Base-by-base conservation (phyloP, 2,888 invertebrate genomes). In the Helicoverpa assulta region DNA sequence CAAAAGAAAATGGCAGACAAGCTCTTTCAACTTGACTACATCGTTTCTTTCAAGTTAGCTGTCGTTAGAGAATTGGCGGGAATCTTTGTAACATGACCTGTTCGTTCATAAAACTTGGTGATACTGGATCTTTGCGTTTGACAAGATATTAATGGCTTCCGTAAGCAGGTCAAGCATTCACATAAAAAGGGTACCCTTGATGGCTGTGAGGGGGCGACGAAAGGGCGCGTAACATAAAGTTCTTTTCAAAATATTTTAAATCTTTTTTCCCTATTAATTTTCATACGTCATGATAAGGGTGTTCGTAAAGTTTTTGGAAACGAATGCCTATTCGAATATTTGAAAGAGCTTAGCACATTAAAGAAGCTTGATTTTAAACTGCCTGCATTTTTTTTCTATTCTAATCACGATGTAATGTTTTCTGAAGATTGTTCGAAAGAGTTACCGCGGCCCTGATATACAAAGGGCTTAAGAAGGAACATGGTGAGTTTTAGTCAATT, bases 101-200 rank as follows among this genome's bases (percentile, higher is more conserved):
- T 47, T 60, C 29, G 56, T 26, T 29, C 47, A 60, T 65, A 60
- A 66, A 76, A 73, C 16, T 68, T 69, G 40, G 61, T 55, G 65
- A 54, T 51, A 66, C 70, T 70, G 58, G 55, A 74, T 65, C 55
- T 58, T 74, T 70, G 76, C 55, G 29, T 75, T 74, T 83, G 84
- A 82, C 81, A 81, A 67, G 70, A 81, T 73, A 81, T 76, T 73
- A 83, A 83, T 78, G 83, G 73, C 52, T 52, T 57, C 51, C 37
- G 57, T 50, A 83, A 81, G 58, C 81, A 29, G 82, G 84, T 82
- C 79, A 83, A 78, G 74, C 57, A 70, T 60, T 54, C 66, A 40
- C 53, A 65, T 61, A 74, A 79, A 80, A 77, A 66, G 50, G 62
- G 66, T 19, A 56, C 43, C 63, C 58, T 64, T 19, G 58, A 60